Conservation (phyloP, 2,113 vertebrate genomes). For the Tragelaphus scriptus region DNA sequence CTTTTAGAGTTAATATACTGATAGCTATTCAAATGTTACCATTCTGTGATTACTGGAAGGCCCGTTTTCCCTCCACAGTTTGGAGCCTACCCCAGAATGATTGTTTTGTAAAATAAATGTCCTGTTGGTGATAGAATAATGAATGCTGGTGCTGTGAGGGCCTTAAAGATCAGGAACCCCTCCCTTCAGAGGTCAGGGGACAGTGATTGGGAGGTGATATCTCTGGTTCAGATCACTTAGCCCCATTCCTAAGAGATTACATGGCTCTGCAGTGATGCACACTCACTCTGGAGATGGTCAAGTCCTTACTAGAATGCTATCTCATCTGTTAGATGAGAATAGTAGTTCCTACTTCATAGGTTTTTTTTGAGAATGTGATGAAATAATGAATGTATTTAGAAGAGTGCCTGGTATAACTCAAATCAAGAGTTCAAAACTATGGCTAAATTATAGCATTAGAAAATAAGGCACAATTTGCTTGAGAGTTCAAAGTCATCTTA, state of each 20-base stretch:
- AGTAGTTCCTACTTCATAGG: neutral
- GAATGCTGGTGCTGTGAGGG: neutral
- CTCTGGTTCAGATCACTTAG: neutral
- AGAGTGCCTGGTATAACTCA: neutral
- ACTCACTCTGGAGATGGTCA: neutral
- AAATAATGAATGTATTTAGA: neutral
- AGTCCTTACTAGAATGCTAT: neutral
- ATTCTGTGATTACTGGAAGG: conserved; percentile 1
- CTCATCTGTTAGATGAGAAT: neutral
- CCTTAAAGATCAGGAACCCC: neutral
- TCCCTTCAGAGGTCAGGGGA: neutral
- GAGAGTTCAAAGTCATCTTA: neutral
- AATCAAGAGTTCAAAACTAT: neutral
- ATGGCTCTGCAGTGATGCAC: rapidly evolving
- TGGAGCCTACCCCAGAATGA: neutral
- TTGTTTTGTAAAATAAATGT: neutral
- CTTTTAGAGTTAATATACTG: neutral
- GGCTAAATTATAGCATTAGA: neutral
- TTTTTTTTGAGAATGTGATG: neutral
- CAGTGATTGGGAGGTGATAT: neutral
- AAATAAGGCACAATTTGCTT: neutral
- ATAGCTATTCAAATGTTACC: neutral
- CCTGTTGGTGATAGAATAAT: neutral
- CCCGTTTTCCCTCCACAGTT: neutral
- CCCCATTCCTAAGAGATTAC: neutral